Base-by-base conservation (phyloP, 2,797 vertebrate species). In the Alosa sapidissima region DNA sequence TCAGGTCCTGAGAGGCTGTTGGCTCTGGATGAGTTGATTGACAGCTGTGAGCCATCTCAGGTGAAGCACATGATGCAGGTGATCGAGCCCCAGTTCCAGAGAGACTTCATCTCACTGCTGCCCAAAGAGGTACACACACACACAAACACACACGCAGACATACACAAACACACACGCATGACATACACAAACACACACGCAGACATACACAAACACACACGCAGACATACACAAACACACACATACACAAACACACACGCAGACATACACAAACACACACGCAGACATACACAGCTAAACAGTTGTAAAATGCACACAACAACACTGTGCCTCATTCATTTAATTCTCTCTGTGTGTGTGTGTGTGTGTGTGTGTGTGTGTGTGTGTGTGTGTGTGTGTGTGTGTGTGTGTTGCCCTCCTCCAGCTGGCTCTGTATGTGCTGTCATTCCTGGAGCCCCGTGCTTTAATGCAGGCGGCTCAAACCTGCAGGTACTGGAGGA, bases 31-130 rank as follows among this genome's bases (percentile, higher is more conserved):
- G 97, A 98, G 91, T 90, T 98, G 89, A 98, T 98, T 81, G 97
- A 98, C 90, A 96, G 96, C 90, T 98, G 97, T 87, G 97, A 98
- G 90, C 96, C 97, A 84, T 95, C 92, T 11, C 97, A 98, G 95
- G 97, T 98, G 85, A 98, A 98, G 91, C 97, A 98, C 90, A 96
- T 98, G 97, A 98, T 98, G 97, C 97, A 98, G 95, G 96, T 98
- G 87, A 98, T 98, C 90, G 97, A 98, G 92, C 97, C 97, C 14
- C 97, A 98, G 94, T 98, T 98, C 94, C 97, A 98, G 92, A 95
- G 97, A 92, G 97, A 98, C 95, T 98, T 98, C 93, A 98, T 98
- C 91, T 98, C 97, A 5, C 95, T 98, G 93, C 95, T 98, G 90
- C 97, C 97, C 87, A 98, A 98, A 96, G 97, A 98, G 97, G 97